phyloP scores from a whole-genome alignment of 1,140 invertebrate genomes.

The Saccostrea glomerata region DNA sequence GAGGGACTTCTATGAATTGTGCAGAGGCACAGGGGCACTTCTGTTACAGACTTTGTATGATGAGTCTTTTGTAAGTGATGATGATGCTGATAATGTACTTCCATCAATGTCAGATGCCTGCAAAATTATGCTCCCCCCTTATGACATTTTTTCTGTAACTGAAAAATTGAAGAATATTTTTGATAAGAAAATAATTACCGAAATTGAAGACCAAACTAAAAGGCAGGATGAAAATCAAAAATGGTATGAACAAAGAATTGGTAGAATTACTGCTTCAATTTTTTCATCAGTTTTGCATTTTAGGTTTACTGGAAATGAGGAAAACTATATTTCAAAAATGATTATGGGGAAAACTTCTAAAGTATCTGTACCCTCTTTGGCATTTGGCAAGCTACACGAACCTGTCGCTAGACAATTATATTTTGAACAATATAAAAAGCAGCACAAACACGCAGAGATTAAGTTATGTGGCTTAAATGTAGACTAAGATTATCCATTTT shows the following conservation, averaged over 20 bases:
- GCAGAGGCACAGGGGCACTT: constrained; percentile 43
- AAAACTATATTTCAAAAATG: too few species aligned
- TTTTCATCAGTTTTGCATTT: neutral
- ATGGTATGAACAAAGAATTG: constrained; percentile 43
- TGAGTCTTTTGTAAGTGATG: constrained; percentile 34
- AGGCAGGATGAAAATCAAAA: constrained; percentile 39
- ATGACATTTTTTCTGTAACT: neutral
- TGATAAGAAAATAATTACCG: constrained; percentile 23
- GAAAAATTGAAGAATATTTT: constrained; percentile 12
- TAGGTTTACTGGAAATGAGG: too few species aligned
- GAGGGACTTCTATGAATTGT: constrained; percentile 21
- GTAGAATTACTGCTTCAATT: constrained; percentile 41
- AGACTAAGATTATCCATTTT: neutral
- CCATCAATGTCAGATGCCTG: neutral
- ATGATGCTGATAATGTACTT: neutral
- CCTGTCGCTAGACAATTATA: neutral
- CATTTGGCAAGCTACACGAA: constrained; percentile 10
- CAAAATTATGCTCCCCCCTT: neutral
- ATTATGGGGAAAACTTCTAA: too few species aligned
- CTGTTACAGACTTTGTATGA: constrained; percentile 38
- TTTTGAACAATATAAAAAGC: neutral
- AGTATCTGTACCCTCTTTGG: too few species aligned
- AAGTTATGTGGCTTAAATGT: neutral
- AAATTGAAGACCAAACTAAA: constrained; percentile 38
- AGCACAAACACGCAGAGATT: neutral